These are phyloP conservation scores for Panthera leo DNA, from an alignment of 2,113 vertebrate genomes.

Conservation along the genomic window DNA sequence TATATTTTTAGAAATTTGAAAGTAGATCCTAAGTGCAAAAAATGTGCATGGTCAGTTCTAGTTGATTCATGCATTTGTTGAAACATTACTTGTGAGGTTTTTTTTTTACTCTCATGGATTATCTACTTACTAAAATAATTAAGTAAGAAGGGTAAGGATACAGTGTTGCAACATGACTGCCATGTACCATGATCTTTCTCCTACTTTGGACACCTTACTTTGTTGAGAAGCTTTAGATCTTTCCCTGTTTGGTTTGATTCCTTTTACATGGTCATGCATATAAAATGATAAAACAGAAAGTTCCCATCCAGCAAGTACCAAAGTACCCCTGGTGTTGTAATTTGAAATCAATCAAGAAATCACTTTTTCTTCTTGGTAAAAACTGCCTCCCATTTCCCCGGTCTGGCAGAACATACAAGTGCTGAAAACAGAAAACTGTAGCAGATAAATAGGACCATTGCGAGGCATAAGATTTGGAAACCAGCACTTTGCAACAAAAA, in stretches of 20 bases:
- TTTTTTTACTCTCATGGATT: background rate
- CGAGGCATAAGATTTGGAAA: background rate
- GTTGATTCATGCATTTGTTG: background rate
- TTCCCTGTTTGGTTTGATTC: background rate
- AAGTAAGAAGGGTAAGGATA: background rate
- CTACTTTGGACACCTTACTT: background rate
- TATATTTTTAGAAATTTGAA: conserved; percentile 44
- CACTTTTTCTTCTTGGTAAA: background rate
- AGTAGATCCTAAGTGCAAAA: background rate
- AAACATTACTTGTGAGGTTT: background rate
- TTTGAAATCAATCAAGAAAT: conserved; percentile 17
- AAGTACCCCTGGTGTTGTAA: background rate
- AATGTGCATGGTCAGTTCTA: background rate
- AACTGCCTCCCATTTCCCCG: background rate
- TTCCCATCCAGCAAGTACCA: background rate
- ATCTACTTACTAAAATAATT: background rate
- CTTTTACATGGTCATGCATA: background rate
- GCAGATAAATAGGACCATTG: background rate
- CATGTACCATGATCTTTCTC: background rate
- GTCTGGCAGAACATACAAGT: background rate
- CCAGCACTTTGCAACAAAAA: background rate
- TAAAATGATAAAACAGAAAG: background rate
- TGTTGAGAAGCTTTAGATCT: background rate
- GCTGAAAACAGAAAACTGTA: background rate
- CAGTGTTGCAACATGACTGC: background rate